Evolutionary conservation across 1,140 invertebrate species (phyloP).

Genomic region (Lamellibrachia luymesi): DNA sequence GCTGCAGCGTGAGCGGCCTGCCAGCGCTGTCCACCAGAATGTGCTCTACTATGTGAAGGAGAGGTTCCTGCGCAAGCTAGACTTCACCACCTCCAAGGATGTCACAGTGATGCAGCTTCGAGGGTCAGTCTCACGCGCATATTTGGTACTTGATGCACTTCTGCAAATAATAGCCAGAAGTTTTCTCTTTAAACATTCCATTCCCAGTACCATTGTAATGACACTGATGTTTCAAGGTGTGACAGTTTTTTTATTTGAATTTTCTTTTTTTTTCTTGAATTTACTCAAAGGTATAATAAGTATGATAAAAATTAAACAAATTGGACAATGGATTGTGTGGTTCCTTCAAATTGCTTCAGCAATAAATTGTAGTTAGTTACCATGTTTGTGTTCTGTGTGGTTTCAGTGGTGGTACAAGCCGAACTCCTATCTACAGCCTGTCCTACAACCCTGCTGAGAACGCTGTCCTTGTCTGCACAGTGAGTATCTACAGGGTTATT

Average conservation of each 20-base stretch:
- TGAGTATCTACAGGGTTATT: constrained; percentile 35
- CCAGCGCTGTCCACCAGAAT: constrained; percentile 91
- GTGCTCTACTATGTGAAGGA: constrained; percentile 96
- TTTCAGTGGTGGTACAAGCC: constrained; percentile 40
- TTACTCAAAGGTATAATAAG: not conserved
- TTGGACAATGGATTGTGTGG: not conserved
- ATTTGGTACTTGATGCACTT: not conserved
- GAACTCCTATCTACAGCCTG: constrained; percentile 67
- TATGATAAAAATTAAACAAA: not conserved
- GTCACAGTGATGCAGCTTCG: constrained; percentile 89
- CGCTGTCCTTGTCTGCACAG: constrained; percentile 78
- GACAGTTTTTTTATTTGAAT: not conserved
- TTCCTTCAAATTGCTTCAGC: not conserved
- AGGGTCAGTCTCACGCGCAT: constrained; percentile 58
- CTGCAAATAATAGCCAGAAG: not conserved
- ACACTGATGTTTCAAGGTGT: not conserved
- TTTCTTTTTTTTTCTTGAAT: not conserved
- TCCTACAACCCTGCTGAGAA: constrained; percentile 96
- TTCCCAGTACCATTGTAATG: not conserved
- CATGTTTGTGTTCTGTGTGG: not conserved
- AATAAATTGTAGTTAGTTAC: not conserved
- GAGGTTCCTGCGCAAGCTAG: constrained; percentile 82
- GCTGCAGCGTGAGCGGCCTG: constrained; percentile 92
- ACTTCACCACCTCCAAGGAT: constrained; percentile 92
- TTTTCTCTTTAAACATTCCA: not conserved